Conservation (phyloP, 2,113 vertebrate genomes). For the Aspidoscelis tigris region DNA sequence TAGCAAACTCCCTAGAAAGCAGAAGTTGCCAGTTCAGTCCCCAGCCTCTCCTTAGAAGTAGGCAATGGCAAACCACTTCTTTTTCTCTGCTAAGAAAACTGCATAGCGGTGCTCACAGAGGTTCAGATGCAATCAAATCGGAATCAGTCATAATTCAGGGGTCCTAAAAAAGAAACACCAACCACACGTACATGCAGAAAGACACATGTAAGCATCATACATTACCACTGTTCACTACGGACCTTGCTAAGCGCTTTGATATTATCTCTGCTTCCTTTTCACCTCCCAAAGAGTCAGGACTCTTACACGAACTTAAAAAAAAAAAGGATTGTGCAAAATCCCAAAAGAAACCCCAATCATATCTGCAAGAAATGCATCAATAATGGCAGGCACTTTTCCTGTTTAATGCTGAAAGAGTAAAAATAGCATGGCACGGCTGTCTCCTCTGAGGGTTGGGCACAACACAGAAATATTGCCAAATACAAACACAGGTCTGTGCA, state of each 20-base stretch:
- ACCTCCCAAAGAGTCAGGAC: constrained; percentile 41
- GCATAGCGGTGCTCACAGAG: too few relatives aligned
- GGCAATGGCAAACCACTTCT: too few relatives aligned
- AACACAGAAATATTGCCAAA: not conserved
- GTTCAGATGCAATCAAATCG: not conserved
- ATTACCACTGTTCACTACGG: not conserved
- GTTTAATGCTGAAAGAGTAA: not conserved
- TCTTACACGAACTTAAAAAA: not conserved
- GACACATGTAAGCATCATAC: not conserved
- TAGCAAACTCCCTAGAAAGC: too few relatives aligned
- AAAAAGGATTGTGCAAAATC: not conserved
- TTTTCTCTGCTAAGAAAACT: too few relatives aligned
- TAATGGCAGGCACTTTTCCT: not conserved
- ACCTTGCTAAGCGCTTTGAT: constrained; percentile 15
- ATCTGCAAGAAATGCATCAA: not conserved
- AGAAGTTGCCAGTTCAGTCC: too few relatives aligned
- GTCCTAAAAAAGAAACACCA: too few relatives aligned
- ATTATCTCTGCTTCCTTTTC: not conserved
- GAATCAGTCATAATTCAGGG: too few relatives aligned
- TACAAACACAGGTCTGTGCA: too few relatives aligned
- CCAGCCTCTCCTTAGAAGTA: too few relatives aligned
- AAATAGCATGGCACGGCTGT: rapidly evolving
- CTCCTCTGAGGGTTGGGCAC: rapidly evolving
- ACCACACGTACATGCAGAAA: not conserved
- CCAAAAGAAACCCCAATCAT: not conserved